Conservation (phyloP, 1,140 invertebrate species). For the Halictus rubicundus region DNA sequence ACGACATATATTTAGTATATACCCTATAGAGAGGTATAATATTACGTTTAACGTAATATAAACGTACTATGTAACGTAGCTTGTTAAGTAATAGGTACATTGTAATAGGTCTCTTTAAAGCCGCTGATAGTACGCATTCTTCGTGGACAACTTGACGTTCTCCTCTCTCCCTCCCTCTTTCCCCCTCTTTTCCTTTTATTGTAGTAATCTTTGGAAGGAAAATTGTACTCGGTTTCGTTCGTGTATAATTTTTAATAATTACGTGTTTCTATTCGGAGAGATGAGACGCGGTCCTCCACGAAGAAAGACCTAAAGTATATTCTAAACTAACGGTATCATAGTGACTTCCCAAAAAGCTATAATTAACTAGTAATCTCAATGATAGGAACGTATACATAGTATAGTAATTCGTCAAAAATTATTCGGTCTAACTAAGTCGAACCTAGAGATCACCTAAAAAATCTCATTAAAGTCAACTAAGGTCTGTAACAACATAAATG, state of each 20-base stretch:
- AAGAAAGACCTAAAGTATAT: constrained; percentile 76
- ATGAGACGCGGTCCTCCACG: constrained; percentile 66
- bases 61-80: constrained; percentile 73
- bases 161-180: constrained; percentile 6
- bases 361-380: constrained; percentile 75
- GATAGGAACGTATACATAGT: constrained; percentile 69
- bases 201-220: background rate
- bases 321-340: constrained; percentile 77
- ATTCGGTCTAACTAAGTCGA: constrained; percentile 76
- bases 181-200: background rate
- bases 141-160: constrained; percentile 68
- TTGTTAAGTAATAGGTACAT: constrained; percentile 76
- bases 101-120: constrained; percentile 75
- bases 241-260: too few species aligned
- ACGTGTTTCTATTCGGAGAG: background rate
- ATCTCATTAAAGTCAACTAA: constrained; percentile 60
- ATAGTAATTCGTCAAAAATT: constrained; percentile 72
- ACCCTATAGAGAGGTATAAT: constrained; percentile 75
- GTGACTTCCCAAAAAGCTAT: constrained; percentile 74
- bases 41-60: constrained; percentile 70
- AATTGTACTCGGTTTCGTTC: background rate
- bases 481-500: constrained; percentile 63
- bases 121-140: constrained; percentile 72
- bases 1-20: constrained; percentile 77
- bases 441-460: constrained; percentile 77